Base-by-base conservation (phyloP, 2,888 invertebrate species). In the Exephanes ischioxanthus region DNA sequence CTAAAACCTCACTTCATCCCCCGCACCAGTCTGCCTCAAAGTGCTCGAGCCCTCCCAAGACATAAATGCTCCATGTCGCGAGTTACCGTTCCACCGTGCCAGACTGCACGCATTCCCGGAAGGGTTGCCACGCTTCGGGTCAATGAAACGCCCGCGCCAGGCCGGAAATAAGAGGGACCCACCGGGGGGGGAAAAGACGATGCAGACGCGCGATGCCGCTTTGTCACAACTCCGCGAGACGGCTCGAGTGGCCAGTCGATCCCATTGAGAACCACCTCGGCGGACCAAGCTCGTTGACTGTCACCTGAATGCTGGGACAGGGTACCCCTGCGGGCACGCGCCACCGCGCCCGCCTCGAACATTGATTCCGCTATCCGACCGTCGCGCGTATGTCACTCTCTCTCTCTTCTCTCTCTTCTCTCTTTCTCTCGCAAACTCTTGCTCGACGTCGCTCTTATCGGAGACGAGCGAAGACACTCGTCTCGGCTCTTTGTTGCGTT, bases 231-330 rank as follows among this genome's bases (percentile, higher is more conserved):
- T 55, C 22, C 67, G 79, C 78, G 79, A 87, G 81, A 85, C 83
- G 58, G 83, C 80, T 87, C 81, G 77, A 84, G 87, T 84, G 51
- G 83, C 73, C 70, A 79, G 63, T 76, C 51, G 75, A 81, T 85
- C 76, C 53, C 67, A 67, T 19, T 30, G 71, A 66, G 58, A 53
- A 48, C 66, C 33, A 66, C 48, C 78, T 70, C 71, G 67, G 72
- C 68, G 88, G 90, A 90, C 90, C 91, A 91, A 91, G 91, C 90
- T 91, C 91, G 89, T 91, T 89, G 91, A 92, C 92, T 97, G 97
- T 97, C 97, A 97, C 98, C 98, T 98, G 98, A 98, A 98, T 98
- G 98, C 98, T 98, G 98, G 98, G 98, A 98, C 98, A 98, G 98
- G 98, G 98, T 98, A 97, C 97, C 97, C 97, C 97, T 97, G 94